These are phyloP conservation scores for Mormyrops boulengeri DNA, from an alignment of 2,797 vertebrate species.

Conservation along the genomic window DNA sequence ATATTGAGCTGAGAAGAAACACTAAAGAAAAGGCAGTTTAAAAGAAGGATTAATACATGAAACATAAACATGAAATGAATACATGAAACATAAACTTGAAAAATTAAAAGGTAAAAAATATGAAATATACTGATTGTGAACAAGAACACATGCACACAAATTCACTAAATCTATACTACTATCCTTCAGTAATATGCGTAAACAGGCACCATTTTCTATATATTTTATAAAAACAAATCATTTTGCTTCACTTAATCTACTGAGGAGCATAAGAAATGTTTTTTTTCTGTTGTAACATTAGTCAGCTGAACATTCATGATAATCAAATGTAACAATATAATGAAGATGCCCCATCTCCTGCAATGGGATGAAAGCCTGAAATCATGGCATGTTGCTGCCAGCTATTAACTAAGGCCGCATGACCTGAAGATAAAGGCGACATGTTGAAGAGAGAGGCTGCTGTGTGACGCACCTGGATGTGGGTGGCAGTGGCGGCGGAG, in stretches of 20 bases:
- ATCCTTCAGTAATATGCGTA: conserved; percentile 34
- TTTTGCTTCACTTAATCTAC: neutral
- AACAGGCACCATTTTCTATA: neutral
- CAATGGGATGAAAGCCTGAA: neutral
- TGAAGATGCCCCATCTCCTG: neutral
- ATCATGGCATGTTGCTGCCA: neutral
- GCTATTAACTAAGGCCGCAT: conserved; percentile 21
- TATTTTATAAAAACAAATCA: neutral
- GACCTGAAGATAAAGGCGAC: conserved; percentile 29
- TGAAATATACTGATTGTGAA: conserved; percentile 24
- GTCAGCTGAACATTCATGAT: neutral
- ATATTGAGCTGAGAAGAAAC: neutral
- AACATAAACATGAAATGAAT: conserved; percentile 28
- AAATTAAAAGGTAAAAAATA: conserved; percentile 37
- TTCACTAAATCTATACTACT: conserved; percentile 42
- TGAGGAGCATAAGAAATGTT: conserved; percentile 43
- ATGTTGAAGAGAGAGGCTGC: conserved; percentile 25
- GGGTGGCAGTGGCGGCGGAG: neutral
- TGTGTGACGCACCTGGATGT: conserved; percentile 11
- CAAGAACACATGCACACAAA: conserved; percentile 39
- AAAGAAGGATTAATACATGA: conserved; percentile 25
- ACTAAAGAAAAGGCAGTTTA: neutral
- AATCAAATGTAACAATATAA: neutral
- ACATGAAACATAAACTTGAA: conserved; percentile 33
- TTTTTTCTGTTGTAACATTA: conserved; percentile 23